These are phyloP conservation scores for Tupaia chinensis DNA, from an alignment of 2,113 vertebrate genomes.

Conservation along the genomic window DNA sequence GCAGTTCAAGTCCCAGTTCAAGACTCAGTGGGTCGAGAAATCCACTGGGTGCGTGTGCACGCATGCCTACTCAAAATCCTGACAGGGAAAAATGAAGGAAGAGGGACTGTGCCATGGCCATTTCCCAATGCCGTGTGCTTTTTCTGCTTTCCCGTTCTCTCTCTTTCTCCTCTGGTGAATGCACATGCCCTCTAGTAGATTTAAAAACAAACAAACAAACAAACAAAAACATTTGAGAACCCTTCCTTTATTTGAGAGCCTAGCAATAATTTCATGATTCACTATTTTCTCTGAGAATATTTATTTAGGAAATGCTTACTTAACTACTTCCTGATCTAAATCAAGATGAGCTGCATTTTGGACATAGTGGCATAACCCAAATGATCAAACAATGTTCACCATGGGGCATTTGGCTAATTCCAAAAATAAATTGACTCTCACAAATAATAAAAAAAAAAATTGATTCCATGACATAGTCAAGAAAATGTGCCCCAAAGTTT, in stretches of 20 bases:
- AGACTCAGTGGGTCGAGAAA: no score
- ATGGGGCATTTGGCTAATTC: background rate
- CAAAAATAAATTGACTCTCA: background rate
- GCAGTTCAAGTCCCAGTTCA: no score
- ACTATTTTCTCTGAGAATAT: background rate
- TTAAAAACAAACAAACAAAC: no score
- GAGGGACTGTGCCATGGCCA: no score
- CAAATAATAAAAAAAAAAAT: background rate
- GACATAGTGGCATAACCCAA: background rate
- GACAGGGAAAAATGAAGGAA: no score
- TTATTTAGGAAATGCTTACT: background rate
- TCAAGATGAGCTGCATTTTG: background rate
- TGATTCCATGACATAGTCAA: background rate
- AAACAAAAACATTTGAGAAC: background rate
- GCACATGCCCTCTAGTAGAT: no score
- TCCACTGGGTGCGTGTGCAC: no score
- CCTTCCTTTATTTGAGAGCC: constrained; percentile 4
- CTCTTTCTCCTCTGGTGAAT: no score
- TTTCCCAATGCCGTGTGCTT: no score
- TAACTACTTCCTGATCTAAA: background rate
- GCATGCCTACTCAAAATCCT: no score
- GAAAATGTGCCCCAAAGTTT: background rate
- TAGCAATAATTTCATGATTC: background rate
- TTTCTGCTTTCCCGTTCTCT: no score
- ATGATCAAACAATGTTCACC: background rate